These are phyloP conservation scores for Neodiprion virginianus DNA, from an alignment of 1,140 invertebrate genomes.

Conservation along the genomic window DNA sequence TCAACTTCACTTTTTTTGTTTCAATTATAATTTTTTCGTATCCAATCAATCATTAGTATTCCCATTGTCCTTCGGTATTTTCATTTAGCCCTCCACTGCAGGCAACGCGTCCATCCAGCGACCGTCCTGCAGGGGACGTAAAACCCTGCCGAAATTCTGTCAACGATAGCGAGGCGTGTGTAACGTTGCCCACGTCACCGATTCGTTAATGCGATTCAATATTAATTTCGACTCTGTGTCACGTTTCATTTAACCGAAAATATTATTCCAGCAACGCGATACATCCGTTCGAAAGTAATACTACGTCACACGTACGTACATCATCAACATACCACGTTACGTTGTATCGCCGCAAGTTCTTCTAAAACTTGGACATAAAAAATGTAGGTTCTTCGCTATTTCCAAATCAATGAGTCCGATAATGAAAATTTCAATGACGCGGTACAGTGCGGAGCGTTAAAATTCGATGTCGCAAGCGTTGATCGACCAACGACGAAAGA, in stretches of 20 bases:
- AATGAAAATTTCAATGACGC: too few species aligned
- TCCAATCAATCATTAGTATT: slow-evolving; percentile 65
- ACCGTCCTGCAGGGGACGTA: background rate
- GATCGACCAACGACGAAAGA: too few species aligned
- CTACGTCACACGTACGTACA: too few species aligned
- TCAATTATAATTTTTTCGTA: slow-evolving; percentile 66
- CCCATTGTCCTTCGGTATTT: slow-evolving; percentile 65
- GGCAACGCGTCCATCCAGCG: background rate
- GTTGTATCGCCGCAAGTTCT: too few species aligned
- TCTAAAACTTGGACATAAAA: too few species aligned
- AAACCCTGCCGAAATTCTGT: background rate
- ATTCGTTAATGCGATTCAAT: slow-evolving; percentile 61
- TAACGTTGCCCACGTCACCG: slow-evolving; percentile 40
- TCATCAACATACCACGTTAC: too few species aligned
- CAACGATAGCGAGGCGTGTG: slow-evolving; percentile 11
- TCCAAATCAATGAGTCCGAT: too few species aligned
- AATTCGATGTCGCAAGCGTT: too few species aligned
- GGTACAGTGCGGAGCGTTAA: too few species aligned
- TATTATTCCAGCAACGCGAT: too few species aligned
- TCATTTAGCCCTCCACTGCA: slow-evolving; percentile 56
- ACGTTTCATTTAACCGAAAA: slow-evolving; percentile 24
- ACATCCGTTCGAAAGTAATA: too few species aligned
- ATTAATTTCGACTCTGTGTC: slow-evolving; percentile 58
- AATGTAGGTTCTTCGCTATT: too few species aligned
- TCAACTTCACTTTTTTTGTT: slow-evolving; percentile 39